A percentile compares a stretch with the other conserved stretches of the same genome.
phyloP scores from a whole-genome alignment of 2,797 vertebrate species.

The Gambusia yucatana region DNA sequence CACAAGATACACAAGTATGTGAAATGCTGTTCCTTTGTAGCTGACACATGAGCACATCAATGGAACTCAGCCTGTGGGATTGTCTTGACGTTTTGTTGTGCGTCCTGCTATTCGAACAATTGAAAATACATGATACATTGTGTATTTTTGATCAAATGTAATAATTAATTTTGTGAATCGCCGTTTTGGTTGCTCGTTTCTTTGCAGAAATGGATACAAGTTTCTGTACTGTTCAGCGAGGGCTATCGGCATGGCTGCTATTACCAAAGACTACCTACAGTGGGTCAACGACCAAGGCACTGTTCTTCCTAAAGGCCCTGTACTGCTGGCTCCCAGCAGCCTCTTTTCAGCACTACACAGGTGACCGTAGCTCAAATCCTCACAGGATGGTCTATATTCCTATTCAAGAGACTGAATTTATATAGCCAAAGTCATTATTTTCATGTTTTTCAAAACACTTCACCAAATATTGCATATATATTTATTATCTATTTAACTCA shows the following conservation, averaged over 20 bases:
- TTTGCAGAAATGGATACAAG: constrained; percentile 92
- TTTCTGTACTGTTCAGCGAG: constrained; percentile 96
- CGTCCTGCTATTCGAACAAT: not conserved
- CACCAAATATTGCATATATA: no score
- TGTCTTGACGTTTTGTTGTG: not conserved
- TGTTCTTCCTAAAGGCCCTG: constrained; percentile 91
- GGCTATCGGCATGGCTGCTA: constrained; percentile 92
- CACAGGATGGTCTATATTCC: not conserved
- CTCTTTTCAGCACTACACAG: constrained; percentile 95
- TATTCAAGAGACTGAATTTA: not conserved
- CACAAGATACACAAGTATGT: constrained; percentile 95
- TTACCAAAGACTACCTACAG: constrained; percentile 92
- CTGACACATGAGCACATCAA: not conserved
- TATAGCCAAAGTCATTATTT: not conserved
- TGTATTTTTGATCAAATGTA: no score
- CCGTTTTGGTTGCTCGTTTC: not conserved
- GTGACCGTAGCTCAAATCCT: constrained; percentile 63
- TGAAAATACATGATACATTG: not conserved
- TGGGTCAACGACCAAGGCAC: constrained; percentile 92
- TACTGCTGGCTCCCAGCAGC: constrained; percentile 94
- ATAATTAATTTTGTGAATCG: no score
- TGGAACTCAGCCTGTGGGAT: not conserved
- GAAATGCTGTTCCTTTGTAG: not conserved
- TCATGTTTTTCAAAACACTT: no score
- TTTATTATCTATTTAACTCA: no score